phyloP scores from a whole-genome alignment of 2,888 invertebrate genomes.

The Melanophora roralis region DNA sequence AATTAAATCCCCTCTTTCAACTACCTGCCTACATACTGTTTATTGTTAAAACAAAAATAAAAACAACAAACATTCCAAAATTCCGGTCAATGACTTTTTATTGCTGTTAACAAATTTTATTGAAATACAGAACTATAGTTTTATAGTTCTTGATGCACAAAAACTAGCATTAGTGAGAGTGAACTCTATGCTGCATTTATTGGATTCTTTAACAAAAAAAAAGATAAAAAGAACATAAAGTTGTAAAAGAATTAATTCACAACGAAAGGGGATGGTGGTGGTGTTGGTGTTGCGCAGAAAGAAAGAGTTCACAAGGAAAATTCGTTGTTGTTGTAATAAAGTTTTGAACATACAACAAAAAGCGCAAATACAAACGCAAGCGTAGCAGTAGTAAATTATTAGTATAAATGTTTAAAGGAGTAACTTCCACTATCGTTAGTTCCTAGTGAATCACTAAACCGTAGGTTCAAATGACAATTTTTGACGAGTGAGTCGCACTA shows the following conservation, averaged over 20 bases:
- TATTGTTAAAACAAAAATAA: too few species aligned
- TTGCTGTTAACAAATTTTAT: constrained; percentile 21
- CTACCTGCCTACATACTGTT: too few species aligned
- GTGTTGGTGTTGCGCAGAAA: neutral
- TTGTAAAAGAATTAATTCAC: neutral
- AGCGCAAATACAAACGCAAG: neutral
- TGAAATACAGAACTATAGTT: neutral
- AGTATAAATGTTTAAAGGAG: neutral
- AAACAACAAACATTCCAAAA: constrained; percentile 7
- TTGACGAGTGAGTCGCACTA: too few species aligned
- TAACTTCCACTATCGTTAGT: neutral
- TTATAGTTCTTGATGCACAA: neutral
- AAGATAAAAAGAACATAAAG: neutral
- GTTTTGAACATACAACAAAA: neutral
- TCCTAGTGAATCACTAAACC: too few species aligned
- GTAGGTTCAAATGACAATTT: too few species aligned
- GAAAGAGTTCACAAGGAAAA: neutral
- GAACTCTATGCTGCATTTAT: neutral
- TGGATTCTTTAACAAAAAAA: neutral
- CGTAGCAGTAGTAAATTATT: neutral
- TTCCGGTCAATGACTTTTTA: constrained; percentile 48
- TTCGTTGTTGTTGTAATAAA: neutral
- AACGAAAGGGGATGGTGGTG: neutral
- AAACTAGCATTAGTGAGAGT: constrained; percentile 15
- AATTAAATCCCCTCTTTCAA: too few species aligned